Base-by-base conservation (phyloP, 2,888 invertebrate species). In the Dinocampus coccinellae region DNA sequence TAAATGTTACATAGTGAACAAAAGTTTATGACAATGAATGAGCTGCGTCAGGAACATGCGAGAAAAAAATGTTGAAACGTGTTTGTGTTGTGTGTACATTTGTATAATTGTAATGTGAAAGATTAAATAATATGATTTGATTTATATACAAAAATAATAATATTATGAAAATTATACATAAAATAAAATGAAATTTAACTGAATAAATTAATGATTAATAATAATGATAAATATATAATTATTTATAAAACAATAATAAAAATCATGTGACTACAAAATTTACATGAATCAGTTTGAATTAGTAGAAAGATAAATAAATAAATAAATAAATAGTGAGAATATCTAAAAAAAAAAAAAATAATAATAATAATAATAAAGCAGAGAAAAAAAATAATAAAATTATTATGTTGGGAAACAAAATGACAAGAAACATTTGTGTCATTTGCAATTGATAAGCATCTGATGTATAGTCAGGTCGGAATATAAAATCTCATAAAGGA, bases 401-500 rank as follows among this genome's bases (percentile, higher is more conserved):
- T 13, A 24, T 4, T 39, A 11, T n/a, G n/a, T 39, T 39, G 13
- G 26, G 13, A 57, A 57, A 29, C n/a, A 58, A 29, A 29, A 57
- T 57, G 16, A 33, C n/a, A 10, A 58, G 13, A n/a, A 33, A n/a
- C n/a, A 11, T 33, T 13, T 16, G n/a, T 58, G 33, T 57, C n/a
- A 58, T 33, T 33, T 58, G 33, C 29, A 58, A 58, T 47, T 47
- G 47, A 47, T 47, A 47, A 47, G 47, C 47, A 67, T 69, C 26
- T 72, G 74, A 34, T 68, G 72, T 55, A 77, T 74, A 70, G 70
- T 76, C 20, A 75, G 73, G 60, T 80, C 80, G 67, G 79, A 77
- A 69, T 78, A 76, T 55, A 85, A 75, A 7, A 78, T 80, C 60
- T 85, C 82, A 75, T 84, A 84, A 3, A 85, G 76, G 53, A 82